Evolutionary conservation across 1,140 invertebrate species (phyloP).

Genomic region (Nasonia longicornis): DNA sequence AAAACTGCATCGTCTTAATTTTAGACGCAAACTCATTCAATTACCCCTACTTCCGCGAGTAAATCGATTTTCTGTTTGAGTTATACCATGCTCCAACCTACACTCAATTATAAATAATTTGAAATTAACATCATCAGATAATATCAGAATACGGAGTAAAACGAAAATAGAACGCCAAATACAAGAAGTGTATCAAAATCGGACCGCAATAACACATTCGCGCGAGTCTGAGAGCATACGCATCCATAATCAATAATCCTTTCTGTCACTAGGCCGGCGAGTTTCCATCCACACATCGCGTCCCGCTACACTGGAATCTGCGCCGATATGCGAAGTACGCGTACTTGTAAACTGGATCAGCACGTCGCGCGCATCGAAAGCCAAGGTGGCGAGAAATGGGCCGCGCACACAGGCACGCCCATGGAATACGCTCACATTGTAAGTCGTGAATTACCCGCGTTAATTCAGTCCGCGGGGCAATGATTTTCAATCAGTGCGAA

Average conservation of each 20-base stretch:
- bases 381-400: background rate
- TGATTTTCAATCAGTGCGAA: background rate
- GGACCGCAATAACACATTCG: background rate
- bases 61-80: too few species aligned
- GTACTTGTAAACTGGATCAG: constrained; percentile 24
- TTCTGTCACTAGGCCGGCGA: background rate
- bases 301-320: background rate
- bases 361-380: background rate
- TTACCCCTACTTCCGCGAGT: too few species aligned
- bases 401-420: background rate
- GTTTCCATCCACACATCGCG: background rate
- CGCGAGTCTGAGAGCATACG: too few species aligned
- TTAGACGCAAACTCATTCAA: too few species aligned
- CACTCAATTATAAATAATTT: too few species aligned
- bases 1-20: too few species aligned
- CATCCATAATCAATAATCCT: background rate
- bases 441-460: background rate
- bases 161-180: too few species aligned
- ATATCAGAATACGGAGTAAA: too few species aligned
- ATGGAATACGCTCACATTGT: background rate
- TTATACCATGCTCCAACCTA: too few species aligned
- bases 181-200: too few species aligned
- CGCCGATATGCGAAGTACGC: background rate
- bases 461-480: background rate
- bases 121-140: too few species aligned